Base-by-base conservation (phyloP, 2,113 vertebrate species). In the Charina bottae region DNA sequence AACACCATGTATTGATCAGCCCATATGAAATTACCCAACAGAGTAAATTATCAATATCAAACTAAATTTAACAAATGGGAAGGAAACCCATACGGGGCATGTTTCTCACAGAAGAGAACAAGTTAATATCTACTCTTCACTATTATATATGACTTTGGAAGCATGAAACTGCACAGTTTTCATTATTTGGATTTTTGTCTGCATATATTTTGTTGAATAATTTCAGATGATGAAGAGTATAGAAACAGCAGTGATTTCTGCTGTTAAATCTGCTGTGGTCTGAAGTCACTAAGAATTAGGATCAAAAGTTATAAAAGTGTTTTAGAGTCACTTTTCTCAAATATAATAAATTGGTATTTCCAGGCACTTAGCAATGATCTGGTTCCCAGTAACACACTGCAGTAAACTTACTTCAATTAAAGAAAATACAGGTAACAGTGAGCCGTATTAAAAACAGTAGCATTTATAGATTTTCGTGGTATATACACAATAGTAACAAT, bases 261-360 rank as follows among this genome's bases (percentile, higher is more conserved):
- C 85, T 37, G 15, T 78, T 89, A 26, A 28, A 42, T n/a, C 83
- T 62, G 46, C 19, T 28, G 9, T 53, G 13, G 88, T 94, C 94
- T 92, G n/a, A 42, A 60, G 91, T 42, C 59, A n/a, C 53, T 83
- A 24, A 62, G 64, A 95, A 94, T 83, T 91, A 88, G 85, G 92
- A 26, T 90, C 42, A 94, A 83, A 92, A 94, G 92, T 62, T 49
- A 93, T 0, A 4, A 62, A 93, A 90, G 28, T 89, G 87, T 15
- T 88, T 94, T 33, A 55, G 28, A 26, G 54, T 86, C 54, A 53
- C 55, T n/a, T 93, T 89, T 5, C 12, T 83, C 85, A 95, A 94
- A 94, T 87, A 54, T 87, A 87, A 93, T 93, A 37, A 89, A 86
- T 53, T 46, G 42, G 13, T 23, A 87, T 93, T 90, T 87, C 62